Base-by-base conservation (phyloP, 2,113 vertebrate genomes). In the Chionomys nivalis region DNA sequence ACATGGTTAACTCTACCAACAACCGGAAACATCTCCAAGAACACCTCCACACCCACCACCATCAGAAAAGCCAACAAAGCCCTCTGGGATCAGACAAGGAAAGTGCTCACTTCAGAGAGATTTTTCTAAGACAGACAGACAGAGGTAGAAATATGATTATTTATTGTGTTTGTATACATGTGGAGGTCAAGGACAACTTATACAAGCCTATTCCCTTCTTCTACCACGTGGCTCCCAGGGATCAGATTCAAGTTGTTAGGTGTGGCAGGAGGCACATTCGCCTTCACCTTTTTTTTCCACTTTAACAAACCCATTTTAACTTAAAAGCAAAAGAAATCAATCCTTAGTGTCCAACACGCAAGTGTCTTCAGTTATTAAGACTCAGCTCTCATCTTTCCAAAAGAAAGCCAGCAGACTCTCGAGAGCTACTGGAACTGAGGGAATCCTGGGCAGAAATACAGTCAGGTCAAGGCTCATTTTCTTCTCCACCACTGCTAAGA, bases 391-490 rank as follows among this genome's bases (percentile, higher is more conserved):
- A 55, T 63, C 39, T 73, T 58, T 75, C 79, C 42, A 33, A 86
- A 91, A 44, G 24, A 19, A n/a, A 44, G 11, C 17, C 72, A 66
- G 44, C 33, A 19, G 65, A 52, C 49, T 47, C 89, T 86, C 89
- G 0, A 87, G 4, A 31, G 73, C 21, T 9, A 7, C 4, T 44
- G 7, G 85, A n/a, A 39, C 5, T 23, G 10, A 5, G 19, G 4
- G 44, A 49, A 14, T 1, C 58, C 65, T 0, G 1, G 10, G 73
- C 66, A 61, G 85, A 82, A 63, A 44, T 21, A 5, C 0, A 12
- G 31, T 31, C 39, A 72, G n/a, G 2, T 11, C 2, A 0, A 21
- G 70, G 70, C 49, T 33, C 7, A 39, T 4, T 5, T 3, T 39
- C 61, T 26, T 52, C 63, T 42, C 55, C 5, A 0, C 12, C 16